Percentiles rank a stretch among this genome's conserved stretches.
Evolutionary conservation across 2,113 vertebrate species (phyloP).

Genomic region (Odocoileus virginianus): DNA sequence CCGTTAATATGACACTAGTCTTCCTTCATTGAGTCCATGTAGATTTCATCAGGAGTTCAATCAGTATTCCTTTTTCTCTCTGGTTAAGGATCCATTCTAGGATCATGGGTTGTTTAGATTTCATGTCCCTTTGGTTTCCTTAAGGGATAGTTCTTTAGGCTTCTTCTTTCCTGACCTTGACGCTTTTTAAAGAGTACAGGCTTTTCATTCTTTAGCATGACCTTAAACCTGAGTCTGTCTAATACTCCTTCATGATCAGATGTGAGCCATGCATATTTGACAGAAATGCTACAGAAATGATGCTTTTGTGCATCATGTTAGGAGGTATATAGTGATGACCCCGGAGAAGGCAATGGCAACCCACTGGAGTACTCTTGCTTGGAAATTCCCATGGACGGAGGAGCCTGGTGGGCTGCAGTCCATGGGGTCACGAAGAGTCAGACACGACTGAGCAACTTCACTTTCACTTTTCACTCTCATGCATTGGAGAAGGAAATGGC

Average conservation of each 20-base stretch:
- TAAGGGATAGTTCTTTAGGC: not conserved
- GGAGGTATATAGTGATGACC: not conserved
- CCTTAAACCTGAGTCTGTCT: not conserved
- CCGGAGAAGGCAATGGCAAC: not conserved
- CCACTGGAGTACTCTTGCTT: not conserved
- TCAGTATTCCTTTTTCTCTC: not conserved
- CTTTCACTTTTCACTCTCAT: not conserved
- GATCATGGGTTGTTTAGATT: not conserved
- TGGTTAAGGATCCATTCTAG: not conserved
- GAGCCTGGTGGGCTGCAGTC: not conserved
- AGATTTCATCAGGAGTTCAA: not conserved
- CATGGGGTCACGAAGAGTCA: accelerated
- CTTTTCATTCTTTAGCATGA: not conserved
- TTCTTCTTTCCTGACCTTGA: not conserved
- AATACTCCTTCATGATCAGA: not conserved
- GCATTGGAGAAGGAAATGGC: not conserved
- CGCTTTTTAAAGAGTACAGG: not conserved
- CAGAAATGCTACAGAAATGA: not conserved
- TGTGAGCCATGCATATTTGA: not conserved
- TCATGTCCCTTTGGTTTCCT: not conserved
- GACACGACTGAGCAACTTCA: not conserved
- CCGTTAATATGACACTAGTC: not conserved
- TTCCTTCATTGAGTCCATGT: not conserved
- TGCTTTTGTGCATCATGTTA: not conserved
- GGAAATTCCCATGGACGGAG: not conserved